Evolutionary conservation across 1,140 invertebrate genomes (phyloP).

Genomic region (Harlomillsia oculata): DNA sequence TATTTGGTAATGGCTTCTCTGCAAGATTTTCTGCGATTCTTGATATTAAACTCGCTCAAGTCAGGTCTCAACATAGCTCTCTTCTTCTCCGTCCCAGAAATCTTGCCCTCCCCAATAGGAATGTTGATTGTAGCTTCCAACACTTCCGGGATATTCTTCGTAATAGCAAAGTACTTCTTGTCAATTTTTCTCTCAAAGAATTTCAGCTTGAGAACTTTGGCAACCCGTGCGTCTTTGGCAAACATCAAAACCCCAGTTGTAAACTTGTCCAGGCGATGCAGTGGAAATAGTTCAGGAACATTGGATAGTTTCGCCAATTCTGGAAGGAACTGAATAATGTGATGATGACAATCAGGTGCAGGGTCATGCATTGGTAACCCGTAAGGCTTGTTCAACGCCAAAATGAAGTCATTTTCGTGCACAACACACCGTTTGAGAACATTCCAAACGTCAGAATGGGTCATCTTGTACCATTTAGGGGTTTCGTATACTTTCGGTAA

Average conservation of each 20-base stretch:
- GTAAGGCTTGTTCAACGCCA: slow-evolving; percentile 46
- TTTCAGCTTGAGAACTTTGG: slow-evolving; percentile 40
- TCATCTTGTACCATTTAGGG: slow-evolving; percentile 25
- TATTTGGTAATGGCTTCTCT: slow-evolving; percentile 22
- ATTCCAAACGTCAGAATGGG: slow-evolving; percentile 30
- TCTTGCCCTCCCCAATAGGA: slow-evolving; percentile 41
- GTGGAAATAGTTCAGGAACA: slow-evolving; percentile 40
- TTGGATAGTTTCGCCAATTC: slow-evolving; percentile 37
- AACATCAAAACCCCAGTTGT: slow-evolving; percentile 43
- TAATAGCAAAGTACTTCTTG: slow-evolving; percentile 48
- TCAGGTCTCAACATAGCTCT: slow-evolving; percentile 36
- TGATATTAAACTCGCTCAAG: slow-evolving; percentile 20
- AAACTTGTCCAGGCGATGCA: slow-evolving; percentile 48
- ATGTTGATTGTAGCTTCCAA: slow-evolving; percentile 45
- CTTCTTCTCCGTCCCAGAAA: slow-evolving; percentile 39
- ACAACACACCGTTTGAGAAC: slow-evolving; percentile 25
- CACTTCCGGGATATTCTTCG: slow-evolving; percentile 44
- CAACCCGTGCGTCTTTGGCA: slow-evolving; percentile 41
- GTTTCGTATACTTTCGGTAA: slow-evolving; percentile 26
- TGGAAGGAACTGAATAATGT: slow-evolving; percentile 39
- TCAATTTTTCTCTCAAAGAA: slow-evolving; percentile 43
- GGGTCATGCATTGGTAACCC: slow-evolving; percentile 42
- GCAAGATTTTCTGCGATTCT: neutral
- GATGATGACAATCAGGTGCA: slow-evolving; percentile 36
- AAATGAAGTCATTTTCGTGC: slow-evolving; percentile 38